Base-by-base conservation (phyloP, 2,888 invertebrate species). In the Cryptocephalus primarius region DNA sequence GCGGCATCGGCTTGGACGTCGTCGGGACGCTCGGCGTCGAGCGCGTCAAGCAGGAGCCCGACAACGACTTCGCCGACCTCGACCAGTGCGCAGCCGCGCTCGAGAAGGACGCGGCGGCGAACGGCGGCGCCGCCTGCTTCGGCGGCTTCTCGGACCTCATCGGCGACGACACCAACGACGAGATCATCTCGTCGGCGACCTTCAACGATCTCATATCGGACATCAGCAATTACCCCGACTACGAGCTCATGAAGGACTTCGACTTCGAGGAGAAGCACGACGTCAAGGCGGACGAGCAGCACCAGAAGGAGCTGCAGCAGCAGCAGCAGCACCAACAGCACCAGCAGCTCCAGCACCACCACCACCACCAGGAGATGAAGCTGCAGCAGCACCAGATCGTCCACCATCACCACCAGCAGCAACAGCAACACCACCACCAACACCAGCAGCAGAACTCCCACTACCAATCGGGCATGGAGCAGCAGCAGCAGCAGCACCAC, bases 131-230 rank as follows among this genome's bases (percentile, higher is more conserved):
- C 9, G 77, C 81, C 42, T 82, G 82, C 42, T 88, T 88, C 69
- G 85, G 86, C 1, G 85, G 83, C n/a, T 79, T 88, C 58, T 80
- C 85, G 32, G 87, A 87, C 64, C 79, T 89, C 53, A 85, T 88
- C 66, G 88, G 86, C 43, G 89, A 89, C 60, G 89, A 88, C 57
- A 84, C 87, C 50, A 83, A 83, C 56, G 84, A 83, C 60, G 88
- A 87, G 62, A 84, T 85, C 55, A 79, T 80, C 60, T 77, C 77
- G 33, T 80, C 86, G 51, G 84, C 83, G 59, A 82, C 84, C 39
- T 85, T 91, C 66, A 88, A 90, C 68, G 88, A 89, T 67, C 79
- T 91, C 61, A 88, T 91, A 57, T 87, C 85, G 31, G 90, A 90
- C 70, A 85, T 91, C 65, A 85, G 86, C 49, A 88, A 86, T 62